A percentile compares a stretch with the other conserved stretches of the same genome.
phyloP scores from a whole-genome alignment of 2,888 invertebrate species.

The Phaedon cochleariae region DNA sequence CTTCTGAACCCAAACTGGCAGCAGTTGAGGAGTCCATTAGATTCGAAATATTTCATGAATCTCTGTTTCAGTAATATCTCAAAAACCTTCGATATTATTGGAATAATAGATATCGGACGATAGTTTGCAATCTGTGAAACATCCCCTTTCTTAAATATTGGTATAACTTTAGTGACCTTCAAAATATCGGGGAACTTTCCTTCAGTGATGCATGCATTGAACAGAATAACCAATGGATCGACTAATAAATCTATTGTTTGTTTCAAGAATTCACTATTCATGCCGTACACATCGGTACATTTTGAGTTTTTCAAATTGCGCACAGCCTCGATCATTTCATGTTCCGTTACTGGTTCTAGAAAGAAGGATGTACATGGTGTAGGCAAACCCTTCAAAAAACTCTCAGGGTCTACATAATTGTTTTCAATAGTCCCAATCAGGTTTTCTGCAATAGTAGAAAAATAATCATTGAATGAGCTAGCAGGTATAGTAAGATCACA shows the following conservation, averaged over 20 bases:
- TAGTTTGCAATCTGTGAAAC: neutral
- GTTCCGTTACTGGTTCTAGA: neutral
- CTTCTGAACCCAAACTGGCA: slow-evolving; percentile 12
- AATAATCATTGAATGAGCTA: neutral
- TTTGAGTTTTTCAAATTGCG: neutral
- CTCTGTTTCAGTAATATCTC: neutral
- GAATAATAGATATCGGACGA: neutral
- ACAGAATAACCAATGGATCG: neutral
- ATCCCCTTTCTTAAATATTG: neutral
- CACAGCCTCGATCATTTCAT: neutral
- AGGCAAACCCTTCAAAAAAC: neutral
- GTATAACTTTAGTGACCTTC: neutral
- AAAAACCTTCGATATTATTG: neutral
- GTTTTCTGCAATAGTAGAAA: neutral
- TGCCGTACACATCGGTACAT: neutral
- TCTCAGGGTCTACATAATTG: neutral
- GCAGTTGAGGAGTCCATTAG: neutral
- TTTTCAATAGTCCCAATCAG: neutral
- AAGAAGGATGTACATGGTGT: neutral
- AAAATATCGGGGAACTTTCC: neutral
- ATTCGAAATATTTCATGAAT: slow-evolving; percentile 7
- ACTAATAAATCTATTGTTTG: neutral
- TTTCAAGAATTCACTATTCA: neutral
- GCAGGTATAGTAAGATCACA: neutral
- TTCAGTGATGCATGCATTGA: neutral